A percentile compares a stretch with the other conserved stretches of the same genome.
These are phyloP conservation scores for Genyomyrus donnyi DNA, from an alignment of 2,113 vertebrate species.

Conservation along the genomic window DNA sequence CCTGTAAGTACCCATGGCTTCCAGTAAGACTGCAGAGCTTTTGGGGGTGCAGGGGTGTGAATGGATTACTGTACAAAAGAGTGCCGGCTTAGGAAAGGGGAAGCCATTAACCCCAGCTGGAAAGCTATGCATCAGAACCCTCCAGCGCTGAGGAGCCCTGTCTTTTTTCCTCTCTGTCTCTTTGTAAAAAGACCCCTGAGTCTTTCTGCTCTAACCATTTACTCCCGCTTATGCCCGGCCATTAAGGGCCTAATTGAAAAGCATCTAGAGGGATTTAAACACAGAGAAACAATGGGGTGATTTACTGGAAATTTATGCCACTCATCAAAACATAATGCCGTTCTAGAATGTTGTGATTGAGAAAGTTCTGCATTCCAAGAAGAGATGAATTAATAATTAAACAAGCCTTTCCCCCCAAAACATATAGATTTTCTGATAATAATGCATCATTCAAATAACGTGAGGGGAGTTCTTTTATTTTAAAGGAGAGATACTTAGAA, in stretches of 20 bases:
- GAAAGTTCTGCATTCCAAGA: slow-evolving; percentile 37
- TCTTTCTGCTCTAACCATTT: slow-evolving; percentile 18
- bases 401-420: slow-evolving; percentile 22
- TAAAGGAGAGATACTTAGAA: neutral
- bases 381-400: slow-evolving; percentile 43
- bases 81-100: slow-evolving; percentile 22
- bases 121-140: slow-evolving; percentile 31
- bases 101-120: slow-evolving; percentile 42
- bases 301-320: slow-evolving; percentile 39
- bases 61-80: slow-evolving; percentile 11
- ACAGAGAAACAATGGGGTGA: slow-evolving; percentile 28
- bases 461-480: neutral
- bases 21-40: slow-evolving; percentile 30
- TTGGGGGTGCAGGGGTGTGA: slow-evolving; percentile 3
- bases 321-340: slow-evolving; percentile 32
- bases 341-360: slow-evolving; percentile 19
- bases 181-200: slow-evolving; percentile 36
- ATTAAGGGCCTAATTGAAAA: slow-evolving; percentile 39
- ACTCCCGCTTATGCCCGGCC: slow-evolving; percentile 22
- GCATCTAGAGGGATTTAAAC: slow-evolving; percentile 34
- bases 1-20: slow-evolving; percentile 15
- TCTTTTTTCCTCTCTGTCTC: slow-evolving; percentile 14
- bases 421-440: slow-evolving; percentile 35
- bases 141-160: slow-evolving; percentile 26
- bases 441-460: neutral